Evolutionary conservation across 2,113 vertebrate species (phyloP).

Genomic region (Salvelinus namaycush): DNA sequence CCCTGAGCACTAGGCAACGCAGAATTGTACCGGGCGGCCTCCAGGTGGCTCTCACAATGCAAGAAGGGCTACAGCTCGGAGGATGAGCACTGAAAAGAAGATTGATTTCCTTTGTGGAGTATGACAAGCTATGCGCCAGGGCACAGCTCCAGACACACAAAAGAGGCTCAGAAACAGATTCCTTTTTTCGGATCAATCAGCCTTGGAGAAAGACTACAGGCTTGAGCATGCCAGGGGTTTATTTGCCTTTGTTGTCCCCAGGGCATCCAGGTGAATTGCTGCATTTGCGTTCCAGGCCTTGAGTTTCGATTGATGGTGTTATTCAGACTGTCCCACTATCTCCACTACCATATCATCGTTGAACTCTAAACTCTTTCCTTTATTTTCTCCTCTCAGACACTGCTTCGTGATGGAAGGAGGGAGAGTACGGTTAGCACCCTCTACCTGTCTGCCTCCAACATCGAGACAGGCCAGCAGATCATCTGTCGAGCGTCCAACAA

Average conservation of each 20-base stretch:
- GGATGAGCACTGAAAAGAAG: constrained; percentile 72
- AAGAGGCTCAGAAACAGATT: constrained; percentile 59
- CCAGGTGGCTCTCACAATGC: constrained; percentile 69
- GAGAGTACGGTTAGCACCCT: constrained; percentile 95
- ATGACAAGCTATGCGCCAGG: constrained; percentile 67
- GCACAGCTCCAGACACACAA: constrained; percentile 62
- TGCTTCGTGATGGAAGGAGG: constrained; percentile 87
- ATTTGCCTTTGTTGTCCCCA: constrained; percentile 30
- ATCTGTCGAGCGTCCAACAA: constrained; percentile 94
- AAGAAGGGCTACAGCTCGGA: constrained; percentile 45
- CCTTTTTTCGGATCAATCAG: constrained; percentile 43
- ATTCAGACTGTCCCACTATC: background rate
- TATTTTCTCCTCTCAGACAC: constrained; percentile 72
- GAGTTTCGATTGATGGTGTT: constrained; percentile 25
- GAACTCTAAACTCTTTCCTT: background rate
- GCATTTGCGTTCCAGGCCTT: constrained; percentile 8
- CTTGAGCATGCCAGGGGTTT: constrained; percentile 20
- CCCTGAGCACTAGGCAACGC: constrained; percentile 43
- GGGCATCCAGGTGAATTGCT: constrained; percentile 26
- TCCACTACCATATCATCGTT: background rate
- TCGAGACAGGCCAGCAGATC: constrained; percentile 92
- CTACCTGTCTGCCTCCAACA: constrained; percentile 87
- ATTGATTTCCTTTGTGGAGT: constrained; percentile 76
- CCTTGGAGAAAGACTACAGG: constrained; percentile 44
- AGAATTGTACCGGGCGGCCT: constrained; percentile 62